Evolutionary conservation across 2,888 invertebrate species (phyloP), one percentile per base, ranked within the genome.

Genomic region (Suillia variegata): DNA sequence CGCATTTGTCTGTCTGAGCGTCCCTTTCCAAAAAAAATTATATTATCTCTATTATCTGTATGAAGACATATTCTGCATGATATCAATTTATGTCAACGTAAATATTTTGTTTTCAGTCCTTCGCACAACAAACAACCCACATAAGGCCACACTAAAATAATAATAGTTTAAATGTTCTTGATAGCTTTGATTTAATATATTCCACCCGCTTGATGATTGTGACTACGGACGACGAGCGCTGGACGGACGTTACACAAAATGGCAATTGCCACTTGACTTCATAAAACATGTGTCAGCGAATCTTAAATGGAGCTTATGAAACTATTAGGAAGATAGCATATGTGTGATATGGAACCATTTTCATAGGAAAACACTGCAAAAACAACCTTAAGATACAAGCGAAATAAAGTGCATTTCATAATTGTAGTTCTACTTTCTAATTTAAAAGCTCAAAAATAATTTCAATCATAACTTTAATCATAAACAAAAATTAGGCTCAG

Each of bases 221-320:
- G 15, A 13, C 34, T 51, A 61, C 57, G 61, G n/a, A n/a, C n/a
- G n/a, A n/a, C 47, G 10, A 5, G 15, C 3, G 21, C 52, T 62
- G 56, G 56, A 56, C 50, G 58, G 62, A 47, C 22, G 42, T 18
- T 24, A 20, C 17, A 21, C 21, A 13, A 15, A 51, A 62, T 62
- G 64, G 68, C 63, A 68, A 70, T 69, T 73, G 66, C 73, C 74
- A 73, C 70, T 76, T 74, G 75, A 76, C 76, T 75, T 69, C 66
- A 66, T 69, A 70, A 73, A 76, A 79, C 81, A 80, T 81, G 80
- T 80, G 81, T 80, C 79, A 80, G 76, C 81, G 78, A 77, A 78
- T 81, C 78, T 78, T 78, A 77, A 77, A 76, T 74, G 78, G 71
- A 78, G 80, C 78, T 78, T 78, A 78, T 74, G 74, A 75, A 79